Evolutionary conservation across 2,797 vertebrate species (phyloP).

Genomic region (Sarcophilus harrisii): DNA sequence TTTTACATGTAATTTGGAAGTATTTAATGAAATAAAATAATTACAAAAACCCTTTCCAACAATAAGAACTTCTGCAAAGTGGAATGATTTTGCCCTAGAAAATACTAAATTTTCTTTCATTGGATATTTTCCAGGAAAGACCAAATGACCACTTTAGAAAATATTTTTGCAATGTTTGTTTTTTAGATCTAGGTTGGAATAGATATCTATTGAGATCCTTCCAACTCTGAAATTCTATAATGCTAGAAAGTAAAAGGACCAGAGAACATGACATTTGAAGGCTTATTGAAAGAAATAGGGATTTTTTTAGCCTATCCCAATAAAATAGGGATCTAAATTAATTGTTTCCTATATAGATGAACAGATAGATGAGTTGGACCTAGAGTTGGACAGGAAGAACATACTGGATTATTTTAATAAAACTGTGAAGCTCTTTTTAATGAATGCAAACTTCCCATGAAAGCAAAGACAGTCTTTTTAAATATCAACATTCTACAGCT

Average conservation of each 20-base stretch:
- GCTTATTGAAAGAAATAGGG: neutral
- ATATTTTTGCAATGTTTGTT: neutral
- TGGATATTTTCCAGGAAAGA: neutral
- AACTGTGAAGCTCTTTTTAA: neutral
- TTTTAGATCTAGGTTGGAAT: neutral
- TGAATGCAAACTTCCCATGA: neutral
- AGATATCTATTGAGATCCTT: neutral
- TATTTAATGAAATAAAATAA: too few relatives aligned
- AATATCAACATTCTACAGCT: neutral
- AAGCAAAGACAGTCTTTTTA: neutral
- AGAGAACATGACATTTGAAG: neutral
- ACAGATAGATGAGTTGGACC: neutral
- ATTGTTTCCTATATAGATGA: neutral
- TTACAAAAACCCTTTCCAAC: too few relatives aligned
- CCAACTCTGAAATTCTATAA: neutral
- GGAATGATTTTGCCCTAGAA: too few relatives aligned
- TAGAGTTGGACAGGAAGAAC: neutral
- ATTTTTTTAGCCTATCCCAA: neutral
- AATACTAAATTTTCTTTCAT: neutral
- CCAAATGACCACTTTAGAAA: too few relatives aligned
- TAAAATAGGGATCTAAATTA: neutral
- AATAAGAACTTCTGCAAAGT: too few relatives aligned
- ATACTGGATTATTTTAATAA: neutral
- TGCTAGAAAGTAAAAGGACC: neutral
- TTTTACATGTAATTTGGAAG: too few relatives aligned